Evolutionary conservation across 2,888 invertebrate genomes (phyloP).

Genomic region (Heteropelma amictum): DNA sequence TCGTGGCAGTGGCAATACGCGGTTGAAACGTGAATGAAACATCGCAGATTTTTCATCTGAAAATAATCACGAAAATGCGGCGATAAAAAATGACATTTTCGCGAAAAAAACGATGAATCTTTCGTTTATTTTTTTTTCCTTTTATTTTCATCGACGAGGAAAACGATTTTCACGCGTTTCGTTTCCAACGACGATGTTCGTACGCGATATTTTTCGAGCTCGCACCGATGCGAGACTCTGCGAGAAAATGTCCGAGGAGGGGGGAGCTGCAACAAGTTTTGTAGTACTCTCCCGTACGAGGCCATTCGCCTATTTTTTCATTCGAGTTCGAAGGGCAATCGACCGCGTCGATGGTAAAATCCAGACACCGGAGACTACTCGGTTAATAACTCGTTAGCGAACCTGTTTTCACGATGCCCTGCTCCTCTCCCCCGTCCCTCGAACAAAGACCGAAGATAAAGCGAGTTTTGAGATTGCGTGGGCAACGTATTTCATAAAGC

Average conservation of each 20-base stretch:
- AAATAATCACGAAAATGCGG: no score
- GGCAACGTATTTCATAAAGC: background rate
- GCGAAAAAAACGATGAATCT: background rate
- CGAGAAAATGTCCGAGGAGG: background rate
- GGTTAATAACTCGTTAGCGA: conserved; percentile 24
- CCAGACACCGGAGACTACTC: background rate
- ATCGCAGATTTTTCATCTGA: conserved; percentile 66
- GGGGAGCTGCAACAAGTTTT: background rate
- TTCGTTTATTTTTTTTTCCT: background rate
- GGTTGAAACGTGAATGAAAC: conserved; percentile 93
- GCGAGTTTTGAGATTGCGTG: background rate
- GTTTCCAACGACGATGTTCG: no score
- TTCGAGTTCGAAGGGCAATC: conserved; percentile 40
- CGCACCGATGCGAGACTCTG: background rate
- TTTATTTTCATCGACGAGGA: background rate
- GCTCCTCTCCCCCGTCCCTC: background rate
- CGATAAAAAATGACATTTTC: background rate
- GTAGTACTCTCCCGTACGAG: conserved; percentile 7
- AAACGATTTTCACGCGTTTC: background rate
- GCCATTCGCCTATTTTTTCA: conserved; percentile 29
- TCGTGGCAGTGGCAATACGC: conserved; percentile 95
- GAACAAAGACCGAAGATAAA: background rate
- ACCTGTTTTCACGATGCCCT: conserved; percentile 48
- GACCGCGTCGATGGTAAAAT: conserved; percentile 5
- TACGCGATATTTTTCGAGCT: background rate